Conservation (phyloP, 2,113 vertebrate genomes). For the Cercopithecus mona region DNA sequence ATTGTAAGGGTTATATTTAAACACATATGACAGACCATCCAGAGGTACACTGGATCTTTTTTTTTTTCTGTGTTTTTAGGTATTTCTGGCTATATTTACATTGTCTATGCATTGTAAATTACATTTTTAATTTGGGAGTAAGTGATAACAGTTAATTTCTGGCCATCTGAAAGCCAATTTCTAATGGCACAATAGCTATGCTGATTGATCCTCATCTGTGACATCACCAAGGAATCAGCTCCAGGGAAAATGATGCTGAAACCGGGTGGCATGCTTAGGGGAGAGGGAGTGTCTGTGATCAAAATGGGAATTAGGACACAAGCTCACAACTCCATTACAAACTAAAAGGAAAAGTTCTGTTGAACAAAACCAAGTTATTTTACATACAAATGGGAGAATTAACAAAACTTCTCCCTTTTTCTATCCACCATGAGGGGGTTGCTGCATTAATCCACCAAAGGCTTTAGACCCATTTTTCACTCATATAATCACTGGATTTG, state of each 20-base stretch:
- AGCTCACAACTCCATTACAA: neutral
- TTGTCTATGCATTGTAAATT: neutral
- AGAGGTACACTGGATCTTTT: neutral
- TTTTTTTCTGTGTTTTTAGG: neutral
- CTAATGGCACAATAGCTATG: neutral
- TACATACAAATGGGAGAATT: neutral
- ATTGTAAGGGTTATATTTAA: neutral
- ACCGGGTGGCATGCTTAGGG: neutral
- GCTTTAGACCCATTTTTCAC: neutral
- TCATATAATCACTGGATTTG: neutral
- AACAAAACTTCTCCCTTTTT: neutral
- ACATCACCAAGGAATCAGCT: neutral
- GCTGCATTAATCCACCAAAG: neutral
- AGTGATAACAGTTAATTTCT: neutral
- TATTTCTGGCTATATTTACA: neutral
- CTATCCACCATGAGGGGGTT: neutral
- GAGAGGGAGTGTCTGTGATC: neutral
- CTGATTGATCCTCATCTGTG: neutral
- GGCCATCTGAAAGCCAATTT: conserved; percentile 40
- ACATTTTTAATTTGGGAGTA: neutral
- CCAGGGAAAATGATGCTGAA: neutral
- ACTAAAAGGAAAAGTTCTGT: neutral
- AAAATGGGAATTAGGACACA: neutral
- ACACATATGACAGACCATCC: neutral
- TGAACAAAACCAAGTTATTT: conserved; percentile 1